Conservation (phyloP, 2,888 invertebrate species). For the Galerucella pusilla region DNA sequence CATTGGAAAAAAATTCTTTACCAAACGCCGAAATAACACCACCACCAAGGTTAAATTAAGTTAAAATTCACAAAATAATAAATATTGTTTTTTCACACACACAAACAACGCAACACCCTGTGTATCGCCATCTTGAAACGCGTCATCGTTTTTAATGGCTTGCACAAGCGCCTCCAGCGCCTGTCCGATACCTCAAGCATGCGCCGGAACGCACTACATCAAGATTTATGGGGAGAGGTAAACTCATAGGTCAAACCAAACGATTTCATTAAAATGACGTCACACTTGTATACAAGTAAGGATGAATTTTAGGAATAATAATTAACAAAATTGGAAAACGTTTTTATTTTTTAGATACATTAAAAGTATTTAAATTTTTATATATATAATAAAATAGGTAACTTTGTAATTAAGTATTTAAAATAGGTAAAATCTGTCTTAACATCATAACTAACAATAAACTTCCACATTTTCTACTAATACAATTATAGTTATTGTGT, state of each 20-base stretch:
- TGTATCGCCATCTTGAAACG: constrained; percentile 55
- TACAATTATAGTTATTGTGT: not conserved
- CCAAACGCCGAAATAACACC: constrained; percentile 15
- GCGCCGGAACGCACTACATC: constrained; percentile 23
- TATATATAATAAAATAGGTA: constrained; percentile 31
- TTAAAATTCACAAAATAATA: constrained; percentile 36
- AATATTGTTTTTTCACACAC: constrained; percentile 42
- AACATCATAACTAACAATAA: constrained; percentile 6
- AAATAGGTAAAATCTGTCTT: constrained; percentile 23
- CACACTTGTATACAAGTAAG: not conserved
- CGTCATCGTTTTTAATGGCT: constrained; percentile 41
- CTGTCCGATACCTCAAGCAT: constrained; percentile 24
- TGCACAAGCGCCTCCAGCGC: constrained; percentile 45
- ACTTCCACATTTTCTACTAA: not conserved
- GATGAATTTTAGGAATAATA: not conserved
- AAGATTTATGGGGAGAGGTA: constrained; percentile 8
- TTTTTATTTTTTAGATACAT: constrained; percentile 14
- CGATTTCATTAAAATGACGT: constrained; percentile 6
- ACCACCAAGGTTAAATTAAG: constrained; percentile 20
- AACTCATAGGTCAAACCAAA: not conserved
- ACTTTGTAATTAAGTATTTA: constrained; percentile 19
- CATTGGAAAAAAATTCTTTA: constrained; percentile 22
- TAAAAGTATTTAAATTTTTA: constrained; percentile 11
- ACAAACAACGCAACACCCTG: constrained; percentile 54
- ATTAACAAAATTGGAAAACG: constrained; percentile 4